phyloP scores from a whole-genome alignment of 2,888 invertebrate species.

The Glomeris marginata region DNA sequence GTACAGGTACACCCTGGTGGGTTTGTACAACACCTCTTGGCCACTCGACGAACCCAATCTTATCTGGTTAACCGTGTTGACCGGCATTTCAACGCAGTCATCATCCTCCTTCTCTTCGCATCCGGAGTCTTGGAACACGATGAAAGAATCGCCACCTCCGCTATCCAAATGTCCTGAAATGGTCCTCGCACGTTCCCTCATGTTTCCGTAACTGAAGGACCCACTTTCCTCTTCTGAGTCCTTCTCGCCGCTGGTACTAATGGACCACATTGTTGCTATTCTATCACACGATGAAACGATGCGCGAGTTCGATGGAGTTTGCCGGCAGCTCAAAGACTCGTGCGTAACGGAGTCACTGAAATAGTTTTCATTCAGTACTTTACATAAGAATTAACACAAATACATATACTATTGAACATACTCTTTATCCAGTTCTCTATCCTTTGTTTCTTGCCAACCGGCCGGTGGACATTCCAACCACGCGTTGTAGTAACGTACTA shows the following conservation, averaged over 20 bases:
- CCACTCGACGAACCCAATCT: no score
- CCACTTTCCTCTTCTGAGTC: constrained; percentile 15
- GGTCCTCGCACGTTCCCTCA: no score
- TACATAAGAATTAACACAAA: no score
- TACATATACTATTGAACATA: no score
- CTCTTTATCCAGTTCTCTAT: constrained; percentile 43
- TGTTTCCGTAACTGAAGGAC: constrained; percentile 12
- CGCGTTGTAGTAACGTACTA: constrained; percentile 88
- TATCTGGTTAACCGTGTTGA: not conserved
- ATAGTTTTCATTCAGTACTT: no score
- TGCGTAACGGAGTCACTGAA: not conserved
- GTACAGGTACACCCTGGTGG: constrained; percentile 53
- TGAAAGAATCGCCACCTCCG: constrained; percentile 32
- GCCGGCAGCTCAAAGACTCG: not conserved
- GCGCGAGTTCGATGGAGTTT: no score
- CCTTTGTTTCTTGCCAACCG: constrained; percentile 70
- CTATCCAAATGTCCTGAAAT: not conserved
- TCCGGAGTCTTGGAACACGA: constrained; percentile 35
- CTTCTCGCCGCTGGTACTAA: no score
- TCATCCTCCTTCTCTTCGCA: constrained; percentile 18
- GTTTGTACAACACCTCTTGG: no score
- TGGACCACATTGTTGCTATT: no score
- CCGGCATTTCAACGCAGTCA: constrained; percentile 13
- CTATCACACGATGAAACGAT: no score
- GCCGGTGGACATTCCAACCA: constrained; percentile 88